Evolutionary conservation across 2,113 vertebrate species (phyloP), one percentile per base, ranked within the genome.

Genomic region (Typhlomys cinereus): DNA sequence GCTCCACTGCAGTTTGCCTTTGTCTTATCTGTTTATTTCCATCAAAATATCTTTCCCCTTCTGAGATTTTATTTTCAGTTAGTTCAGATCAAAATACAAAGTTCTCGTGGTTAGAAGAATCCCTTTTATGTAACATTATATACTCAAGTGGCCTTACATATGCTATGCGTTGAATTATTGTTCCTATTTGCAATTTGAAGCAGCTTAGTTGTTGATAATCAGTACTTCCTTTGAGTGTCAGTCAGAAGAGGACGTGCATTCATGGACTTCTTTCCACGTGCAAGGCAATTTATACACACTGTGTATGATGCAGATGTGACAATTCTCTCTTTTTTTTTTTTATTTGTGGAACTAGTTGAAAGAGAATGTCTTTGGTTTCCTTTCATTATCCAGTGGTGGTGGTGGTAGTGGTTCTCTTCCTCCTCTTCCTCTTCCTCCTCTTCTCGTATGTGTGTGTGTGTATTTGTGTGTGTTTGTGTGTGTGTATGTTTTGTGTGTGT

Each of bases 231-330:
- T 41, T 59, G 46, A n/a, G 39, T 0, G 1, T 34, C 36, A 48
- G 13, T 89, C 15, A 74, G 81, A 82, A 89, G 23, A 59, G 64
- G 70, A 86, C 31, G 57, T 83, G 75, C 1, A 74, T 74, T 94
- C 84, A 70, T 29, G 78, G 62, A 76, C 75, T 67, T 82, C 15
- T 52, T 80, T 75, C 34, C 39, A 61, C 71, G 64, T 66, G 54
- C 21, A 20, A 44, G 52, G 59, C 18, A 57, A 48, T 76, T 67
- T n/a, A 31, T 31, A 34, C 13, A 89, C 18, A 36, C 62, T 82
- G 44, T 54, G 4, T 74, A n/a, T 34, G 34, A 54, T 25, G 4
- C 25, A 85, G 41, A 21, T 80, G 31, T 48, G 74, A 7, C 14
- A 23, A 50, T 70, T 92, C 10, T 80, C 27, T n/a, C n/a, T n/a